phyloP scores from a whole-genome alignment of 2,888 invertebrate genomes.

The Cephus sareptanus region DNA sequence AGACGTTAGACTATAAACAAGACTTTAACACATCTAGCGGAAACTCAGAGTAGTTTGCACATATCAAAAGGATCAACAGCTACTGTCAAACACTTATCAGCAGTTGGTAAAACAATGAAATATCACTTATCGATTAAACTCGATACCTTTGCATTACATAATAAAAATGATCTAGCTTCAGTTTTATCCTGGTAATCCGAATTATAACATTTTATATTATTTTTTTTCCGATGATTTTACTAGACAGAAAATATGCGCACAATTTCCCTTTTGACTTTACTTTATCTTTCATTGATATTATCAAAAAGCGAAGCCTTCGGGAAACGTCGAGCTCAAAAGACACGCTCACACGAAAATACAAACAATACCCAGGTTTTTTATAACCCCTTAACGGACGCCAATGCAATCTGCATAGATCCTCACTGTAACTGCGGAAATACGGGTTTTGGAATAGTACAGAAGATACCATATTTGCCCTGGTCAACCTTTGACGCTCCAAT shows the following conservation, averaged over 20 bases:
- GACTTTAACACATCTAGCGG: not conserved
- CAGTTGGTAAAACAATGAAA: not conserved
- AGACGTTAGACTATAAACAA: not conserved
- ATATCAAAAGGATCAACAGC: too few species aligned
- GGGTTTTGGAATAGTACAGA: slow-evolving; percentile 45
- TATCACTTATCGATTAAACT: not conserved
- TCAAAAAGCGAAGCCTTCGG: slow-evolving; percentile 10
- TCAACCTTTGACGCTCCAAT: slow-evolving; percentile 20
- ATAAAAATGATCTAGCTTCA: not conserved
- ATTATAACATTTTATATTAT: not conserved
- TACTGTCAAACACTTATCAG: too few species aligned
- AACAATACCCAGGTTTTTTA: not conserved
- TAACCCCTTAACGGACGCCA: slow-evolving; percentile 13
- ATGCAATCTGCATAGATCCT: slow-evolving; percentile 25
- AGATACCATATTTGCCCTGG: slow-evolving; percentile 42
- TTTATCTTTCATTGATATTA: not conserved
- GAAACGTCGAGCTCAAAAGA: slow-evolving; percentile 11
- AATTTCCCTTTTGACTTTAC: not conserved
- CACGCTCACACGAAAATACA: not conserved
- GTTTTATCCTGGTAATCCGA: not conserved
- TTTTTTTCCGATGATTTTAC: not conserved
- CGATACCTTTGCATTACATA: not conserved
- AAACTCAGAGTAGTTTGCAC: not conserved
- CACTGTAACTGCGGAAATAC: slow-evolving; percentile 36
- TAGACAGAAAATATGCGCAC: not conserved